A percentile compares a stretch with the other conserved stretches of the same genome.
Conservation (phyloP, 2,888 invertebrate species). For the Psylliodes chrysocephalus region DNA sequence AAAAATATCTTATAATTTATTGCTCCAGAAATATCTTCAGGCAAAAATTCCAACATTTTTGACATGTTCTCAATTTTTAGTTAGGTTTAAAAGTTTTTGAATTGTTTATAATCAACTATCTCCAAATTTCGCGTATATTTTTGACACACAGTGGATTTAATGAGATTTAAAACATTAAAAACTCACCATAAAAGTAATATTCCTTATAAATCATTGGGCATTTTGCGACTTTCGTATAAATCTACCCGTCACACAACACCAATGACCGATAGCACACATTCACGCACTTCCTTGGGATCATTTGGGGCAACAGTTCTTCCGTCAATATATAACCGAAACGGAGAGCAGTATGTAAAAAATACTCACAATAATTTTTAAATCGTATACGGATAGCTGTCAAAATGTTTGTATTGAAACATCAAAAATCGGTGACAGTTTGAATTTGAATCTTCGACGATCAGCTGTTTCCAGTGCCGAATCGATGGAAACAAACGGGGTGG, state of each 20-base stretch:
- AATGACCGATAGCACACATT: constrained; percentile 7
- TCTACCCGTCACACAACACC: constrained; percentile 21
- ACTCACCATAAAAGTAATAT: constrained; percentile 38
- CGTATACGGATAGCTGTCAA: constrained; percentile 33
- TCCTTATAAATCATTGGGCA: constrained; percentile 41
- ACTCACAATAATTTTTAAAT: constrained; percentile 27
- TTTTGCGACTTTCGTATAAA: constrained; percentile 32
- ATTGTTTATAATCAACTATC: no score
- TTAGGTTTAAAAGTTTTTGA: no score
- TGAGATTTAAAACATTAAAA: no score
- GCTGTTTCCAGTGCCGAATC: constrained; percentile 43
- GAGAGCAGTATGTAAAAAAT: constrained; percentile 6
- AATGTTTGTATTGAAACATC: constrained; percentile 31
- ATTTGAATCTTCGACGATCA: constrained; percentile 33
- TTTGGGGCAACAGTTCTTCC: constrained; percentile 3
- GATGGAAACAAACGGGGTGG: constrained; percentile 36
- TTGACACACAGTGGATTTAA: no score
- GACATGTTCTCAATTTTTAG: no score
- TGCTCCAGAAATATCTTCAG: no score
- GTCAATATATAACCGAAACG: not conserved
- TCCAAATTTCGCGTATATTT: no score
- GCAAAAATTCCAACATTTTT: no score
- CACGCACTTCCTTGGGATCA: constrained; percentile 17
- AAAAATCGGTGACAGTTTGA: constrained; percentile 32
- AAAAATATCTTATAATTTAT: no score